phyloP scores from a whole-genome alignment of 2,888 invertebrate genomes.

The Zaprionus obscuricornis region DNA sequence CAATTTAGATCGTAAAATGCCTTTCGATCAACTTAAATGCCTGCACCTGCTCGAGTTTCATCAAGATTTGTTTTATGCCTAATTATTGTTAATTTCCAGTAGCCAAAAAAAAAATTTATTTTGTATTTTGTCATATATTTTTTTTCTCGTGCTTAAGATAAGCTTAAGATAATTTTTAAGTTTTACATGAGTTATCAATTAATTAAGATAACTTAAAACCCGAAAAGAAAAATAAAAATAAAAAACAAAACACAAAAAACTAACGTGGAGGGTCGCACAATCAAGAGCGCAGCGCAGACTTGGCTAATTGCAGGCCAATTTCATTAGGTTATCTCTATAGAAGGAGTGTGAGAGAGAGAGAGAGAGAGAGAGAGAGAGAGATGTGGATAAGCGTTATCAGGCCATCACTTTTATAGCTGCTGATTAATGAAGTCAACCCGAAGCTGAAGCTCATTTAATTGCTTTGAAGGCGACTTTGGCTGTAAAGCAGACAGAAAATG shows the following conservation, averaged over 20 bases:
- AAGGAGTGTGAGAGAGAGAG: no score
- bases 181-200: conserved; percentile 9
- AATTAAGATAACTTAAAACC: conserved; percentile 10
- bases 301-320: conserved; percentile 54
- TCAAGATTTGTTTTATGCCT: conserved; percentile 34
- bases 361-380: no score
- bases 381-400: conserved; percentile 75
- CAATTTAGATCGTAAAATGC: background rate
- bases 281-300: conserved; percentile 44
- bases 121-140: no score
- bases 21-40: conserved; percentile 2
- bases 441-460: conserved; percentile 71
- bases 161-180: no score
- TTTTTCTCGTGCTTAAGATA: no score
- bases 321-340: conserved; percentile 69
- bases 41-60: background rate
- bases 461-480: conserved; percentile 60
- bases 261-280: conserved; percentile 22
- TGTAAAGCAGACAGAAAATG: conserved; percentile 59
- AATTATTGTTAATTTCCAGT: conserved; percentile 35
- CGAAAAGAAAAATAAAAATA: no score
- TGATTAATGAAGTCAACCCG: conserved; percentile 68
- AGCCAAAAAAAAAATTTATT: no score
- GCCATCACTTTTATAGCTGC: conserved; percentile 71
- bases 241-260: conserved; percentile 1